Base-by-base conservation (phyloP, 2,888 invertebrate genomes). In the Orthosia cruda region DNA sequence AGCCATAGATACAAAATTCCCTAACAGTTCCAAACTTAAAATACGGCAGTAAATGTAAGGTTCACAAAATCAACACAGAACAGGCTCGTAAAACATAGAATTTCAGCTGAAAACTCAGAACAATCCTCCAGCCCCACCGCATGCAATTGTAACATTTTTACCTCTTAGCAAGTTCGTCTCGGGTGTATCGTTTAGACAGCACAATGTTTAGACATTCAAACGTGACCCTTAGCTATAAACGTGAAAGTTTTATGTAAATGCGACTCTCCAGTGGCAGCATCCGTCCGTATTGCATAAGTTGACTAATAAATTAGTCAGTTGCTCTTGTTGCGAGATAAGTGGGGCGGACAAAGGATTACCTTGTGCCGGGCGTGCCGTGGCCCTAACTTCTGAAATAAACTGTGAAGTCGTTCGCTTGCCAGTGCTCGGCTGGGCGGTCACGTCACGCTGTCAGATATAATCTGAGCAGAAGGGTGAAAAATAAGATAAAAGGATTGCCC, bases 191-290 rank as follows among this genome's bases (percentile, higher is more conserved):
- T 89, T 89, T 81, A 88, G 84, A 68, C 75, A 81, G 83, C 73
- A 86, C 85, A 88, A 89, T 87, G 90, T 82, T 90, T 88, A 89
- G 88, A 88, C 89, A 88, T 89, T 87, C 87, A 89, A 84, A 89
- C 90, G 89, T 92, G 90, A 91, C 92, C 91, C 89, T 89, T 72
- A 81, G 84, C 87, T 79, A 87, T 91, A 90, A 91, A 90, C 90
- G 89, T 92, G 90, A 93, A 94, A 93, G 90, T 93, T 93, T 92
- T 91, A 92, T 93, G 92, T 92, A 92, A 93, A 93, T 91, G 88
- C 85, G 84, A 74, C 84, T 88, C 89, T 89, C 83, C 86, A 70
- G 86, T 88, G 89, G 86, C 89, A 89, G 85, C 84, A 86, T 85
- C 87, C 87, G 89, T 90, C 91, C 86, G 88, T 90, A 90, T 88